Conservation (phyloP, 1,140 invertebrate genomes). For the Brachionus sp. region DNA sequence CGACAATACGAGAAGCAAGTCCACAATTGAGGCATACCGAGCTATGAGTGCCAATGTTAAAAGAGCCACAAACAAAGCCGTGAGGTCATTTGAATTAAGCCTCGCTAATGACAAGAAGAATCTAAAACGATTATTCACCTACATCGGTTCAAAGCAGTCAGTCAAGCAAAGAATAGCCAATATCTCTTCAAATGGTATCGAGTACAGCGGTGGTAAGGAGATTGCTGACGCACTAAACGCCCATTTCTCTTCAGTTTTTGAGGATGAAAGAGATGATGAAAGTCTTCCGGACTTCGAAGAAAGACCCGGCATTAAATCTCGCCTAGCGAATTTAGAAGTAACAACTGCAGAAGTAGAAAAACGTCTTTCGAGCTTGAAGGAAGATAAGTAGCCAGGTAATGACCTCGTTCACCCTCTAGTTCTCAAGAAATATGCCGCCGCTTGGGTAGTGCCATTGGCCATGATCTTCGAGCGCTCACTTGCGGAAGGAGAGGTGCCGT, state of each 20-base stretch:
- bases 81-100: not conserved
- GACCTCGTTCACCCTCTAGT: not conserved
- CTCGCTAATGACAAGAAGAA: not conserved
- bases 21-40: no score
- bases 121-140: not conserved
- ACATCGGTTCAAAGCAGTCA: not conserved
- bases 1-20: no score
- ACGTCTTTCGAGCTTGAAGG: no score
- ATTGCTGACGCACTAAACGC: not conserved
- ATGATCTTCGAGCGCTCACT: not conserved
- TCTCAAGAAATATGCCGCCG: not conserved
- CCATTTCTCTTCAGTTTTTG: not conserved
- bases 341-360: no score
- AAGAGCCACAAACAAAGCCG: no score
- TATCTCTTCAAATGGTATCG: no score
- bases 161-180: not conserved
- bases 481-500: not conserved
- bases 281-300: no score
- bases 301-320: no score
- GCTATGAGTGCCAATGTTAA: no score
- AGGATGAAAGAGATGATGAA: no score
- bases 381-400: no score
- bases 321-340: not conserved
- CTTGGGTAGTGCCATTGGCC: not conserved
- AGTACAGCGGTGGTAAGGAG: not conserved